Evolutionary conservation across 2,888 invertebrate species (phyloP).

Genomic region (Sarcophaga rosellei): DNA sequence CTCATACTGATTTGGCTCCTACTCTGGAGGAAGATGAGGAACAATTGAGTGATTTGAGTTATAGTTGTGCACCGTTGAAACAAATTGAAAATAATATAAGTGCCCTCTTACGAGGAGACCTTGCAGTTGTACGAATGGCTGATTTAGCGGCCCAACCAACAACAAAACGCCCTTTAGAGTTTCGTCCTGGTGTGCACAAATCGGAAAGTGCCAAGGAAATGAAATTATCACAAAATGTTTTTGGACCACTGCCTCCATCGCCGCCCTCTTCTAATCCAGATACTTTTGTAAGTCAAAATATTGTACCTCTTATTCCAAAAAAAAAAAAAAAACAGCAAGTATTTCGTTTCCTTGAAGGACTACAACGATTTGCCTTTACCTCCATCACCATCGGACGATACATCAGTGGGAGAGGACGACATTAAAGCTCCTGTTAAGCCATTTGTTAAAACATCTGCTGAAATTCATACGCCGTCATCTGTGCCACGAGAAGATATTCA

Average conservation of each 20-base stretch:
- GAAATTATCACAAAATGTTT: slow-evolving; percentile 80
- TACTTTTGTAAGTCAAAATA: slow-evolving; percentile 69
- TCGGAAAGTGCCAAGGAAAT: slow-evolving; percentile 89
- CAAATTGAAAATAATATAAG: slow-evolving; percentile 89
- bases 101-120: slow-evolving; percentile 84
- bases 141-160: slow-evolving; percentile 76
- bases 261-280: slow-evolving; percentile 79
- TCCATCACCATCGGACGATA: slow-evolving; percentile 85
- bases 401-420: slow-evolving; percentile 82
- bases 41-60: slow-evolving; percentile 82
- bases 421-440: slow-evolving; percentile 68
- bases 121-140: slow-evolving; percentile 75
- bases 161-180: slow-evolving; percentile 80
- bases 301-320: no score
- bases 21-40: slow-evolving; percentile 88
- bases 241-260: slow-evolving; percentile 81
- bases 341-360: slow-evolving; percentile 69
- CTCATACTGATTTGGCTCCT: slow-evolving; percentile 86
- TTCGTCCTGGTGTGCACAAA: slow-evolving; percentile 86
- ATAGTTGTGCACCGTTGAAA: slow-evolving; percentile 86
- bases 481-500: slow-evolving; percentile 55
- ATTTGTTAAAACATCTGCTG: slow-evolving; percentile 65
- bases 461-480: slow-evolving; percentile 67
- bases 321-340: no score
- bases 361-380: slow-evolving; percentile 87